Base-by-base conservation (phyloP, 2,113 vertebrate genomes). In the Osmerus mordax region DNA sequence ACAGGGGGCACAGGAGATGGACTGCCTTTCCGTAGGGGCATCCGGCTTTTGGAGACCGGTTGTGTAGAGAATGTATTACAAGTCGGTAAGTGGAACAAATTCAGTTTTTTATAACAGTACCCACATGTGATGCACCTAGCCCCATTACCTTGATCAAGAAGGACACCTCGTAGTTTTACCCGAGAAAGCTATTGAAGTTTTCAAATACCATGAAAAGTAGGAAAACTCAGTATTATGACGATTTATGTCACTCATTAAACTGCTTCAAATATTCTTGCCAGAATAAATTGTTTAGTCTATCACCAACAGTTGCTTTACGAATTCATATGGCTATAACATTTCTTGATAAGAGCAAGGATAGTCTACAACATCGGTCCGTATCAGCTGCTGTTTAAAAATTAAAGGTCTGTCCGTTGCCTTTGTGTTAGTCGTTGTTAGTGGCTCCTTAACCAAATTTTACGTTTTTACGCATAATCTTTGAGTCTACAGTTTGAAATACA, bases 1-100 rank as follows among this genome's bases (percentile, higher is more conserved):
- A 77, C 90, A 32, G 78, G 84, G 83, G 87, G 74, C 70, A 69
- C 90, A 47, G 90, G 93, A 65, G 95, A 96, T 78, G 95, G 94
- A 75, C 93, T 98, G 67, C 96, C 96, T 76, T 97, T 98, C 84
- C 95, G 96, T 81, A 93, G 96, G 73, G 96, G 96, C 65, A 96
- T 97, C 87, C 92, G 94, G 85, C 93, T 97, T 83, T 93, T 98
- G 78, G 96, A 98, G 89, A 96, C 93, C 78, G 96, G 95, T 85
- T 95, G 95, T 78, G 96, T 98, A 93, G 96, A 98, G 84, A 98
- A 95, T 90, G 96, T 97, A 80, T 94, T 98, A 86, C 96, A 98
- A 98, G 96, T 98, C 90, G 96, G 96, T 98, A 92, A 95, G 96
- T 97, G 83, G 74, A 63, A 71, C 52, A 72, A 52, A 23, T 32